Base-by-base conservation (phyloP, 2,888 invertebrate genomes). In the Melinaea menophilus region DNA sequence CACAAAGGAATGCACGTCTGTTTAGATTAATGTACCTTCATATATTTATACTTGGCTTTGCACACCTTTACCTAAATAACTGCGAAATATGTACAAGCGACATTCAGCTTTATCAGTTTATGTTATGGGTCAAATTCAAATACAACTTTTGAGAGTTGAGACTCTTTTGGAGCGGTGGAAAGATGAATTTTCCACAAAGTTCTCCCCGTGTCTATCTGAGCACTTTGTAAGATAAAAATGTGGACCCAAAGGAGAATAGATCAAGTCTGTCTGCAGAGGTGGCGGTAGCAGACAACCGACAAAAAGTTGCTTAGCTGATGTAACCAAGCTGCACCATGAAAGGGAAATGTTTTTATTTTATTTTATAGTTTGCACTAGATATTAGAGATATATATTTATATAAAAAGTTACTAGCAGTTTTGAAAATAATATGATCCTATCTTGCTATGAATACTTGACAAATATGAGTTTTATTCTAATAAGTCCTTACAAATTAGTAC, bases 211-310 rank as follows among this genome's bases (percentile, higher is more conserved):
- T 89, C 88, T 89, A 86, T 86, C 85, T 83, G 83, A 88, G 87
- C 86, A 89, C 88, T 89, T 89, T 89, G 90, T 86, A 85, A 88
- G 88, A 89, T 90, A 90, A 90, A 88, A 90, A 86, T 86, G 86
- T 86, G 86, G 82, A 81, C 79, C 81, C 77, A 77, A 77, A 80
- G 81, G 80, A 83, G 84, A 85, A 87, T 88, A 88, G 88, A 89
- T 89, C 88, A 87, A 78, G 80, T 75, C 78, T 84, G 82, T 83
- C 84, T 81, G 81, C 78, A 75, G 80, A 73, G 72, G 75, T 74
- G 74, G 79, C 79, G 81, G 73, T 71, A 67, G 78, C 75, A 73
- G 74, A 75, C 75, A 74, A 72, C 74, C 75, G 79, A 78, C 84
- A 87, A 87, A 86, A 85, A 86, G 82, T 80, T 78, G 78, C 76